A percentile compares a stretch with the other conserved stretches of the same genome.
These are phyloP conservation scores for Fistularia tabacaria DNA, from an alignment of 2,797 vertebrate genomes.

Conservation along the genomic window DNA sequence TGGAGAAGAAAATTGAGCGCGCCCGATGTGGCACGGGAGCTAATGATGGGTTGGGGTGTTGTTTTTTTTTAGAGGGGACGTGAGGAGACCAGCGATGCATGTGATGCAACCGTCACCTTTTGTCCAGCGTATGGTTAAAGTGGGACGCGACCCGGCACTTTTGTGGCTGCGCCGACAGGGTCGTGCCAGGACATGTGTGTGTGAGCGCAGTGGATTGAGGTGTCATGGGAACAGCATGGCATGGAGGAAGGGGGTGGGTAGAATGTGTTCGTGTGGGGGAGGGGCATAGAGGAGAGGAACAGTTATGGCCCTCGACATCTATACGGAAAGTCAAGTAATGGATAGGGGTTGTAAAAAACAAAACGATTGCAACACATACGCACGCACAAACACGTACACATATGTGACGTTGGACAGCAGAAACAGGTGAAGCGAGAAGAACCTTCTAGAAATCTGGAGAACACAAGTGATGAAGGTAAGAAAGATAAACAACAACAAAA, in stretches of 20 bases:
- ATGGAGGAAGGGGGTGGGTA: no score
- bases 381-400: no score
- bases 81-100: conserved; percentile 15
- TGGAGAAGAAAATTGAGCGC: conserved; percentile 47
- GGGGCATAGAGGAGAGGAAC: conserved; percentile 1
- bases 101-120: conserved; percentile 61
- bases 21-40: conserved; percentile 55
- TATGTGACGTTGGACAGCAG: no score
- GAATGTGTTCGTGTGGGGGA: neutral
- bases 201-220: conserved; percentile 10
- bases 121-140: conserved; percentile 37
- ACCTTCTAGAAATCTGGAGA: no score
- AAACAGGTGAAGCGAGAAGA: no score
- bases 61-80: conserved; percentile 42
- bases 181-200: conserved; percentile 38
- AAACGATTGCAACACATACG: no score
- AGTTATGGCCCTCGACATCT: no score
- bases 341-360: no score
- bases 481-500: no score
- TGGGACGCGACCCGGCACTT: conserved; percentile 30
- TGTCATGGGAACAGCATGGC: no score
- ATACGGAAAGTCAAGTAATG: no score
- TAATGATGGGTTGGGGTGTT: conserved; percentile 63
- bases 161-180: conserved; percentile 32
- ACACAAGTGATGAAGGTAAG: no score